These are phyloP conservation scores for Escarpia spicata DNA, from an alignment of 2,888 invertebrate genomes.

Conservation along the genomic window DNA sequence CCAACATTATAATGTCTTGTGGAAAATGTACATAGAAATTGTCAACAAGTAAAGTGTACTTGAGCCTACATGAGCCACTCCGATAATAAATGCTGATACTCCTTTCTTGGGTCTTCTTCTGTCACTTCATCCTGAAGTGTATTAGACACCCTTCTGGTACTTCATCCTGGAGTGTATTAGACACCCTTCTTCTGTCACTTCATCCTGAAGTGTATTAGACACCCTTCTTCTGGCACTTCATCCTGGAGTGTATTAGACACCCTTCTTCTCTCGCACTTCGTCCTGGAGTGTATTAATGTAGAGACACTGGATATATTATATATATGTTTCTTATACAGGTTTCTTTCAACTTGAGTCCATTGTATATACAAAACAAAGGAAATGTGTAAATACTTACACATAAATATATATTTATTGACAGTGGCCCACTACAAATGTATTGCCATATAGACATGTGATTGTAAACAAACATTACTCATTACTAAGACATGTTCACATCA, in stretches of 20 bases:
- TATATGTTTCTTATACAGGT: no score
- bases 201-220: no score
- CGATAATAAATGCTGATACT: conserved; percentile 1
- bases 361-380: background rate
- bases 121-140: no score
- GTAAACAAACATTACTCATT: background rate
- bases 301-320: no score
- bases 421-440: background rate
- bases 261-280: no score
- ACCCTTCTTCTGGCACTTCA: background rate
- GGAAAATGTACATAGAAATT: conserved; percentile 6
- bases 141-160: no score
- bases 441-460: no score
- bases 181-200: background rate
- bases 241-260: no score
- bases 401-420: background rate
- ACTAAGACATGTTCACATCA: background rate
- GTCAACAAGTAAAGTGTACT: background rate
- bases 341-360: background rate
- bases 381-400: background rate
- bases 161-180: no score
- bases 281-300: no score
- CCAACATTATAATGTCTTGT: background rate
- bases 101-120: background rate
- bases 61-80: no score